Base-by-base conservation (phyloP, 2,888 invertebrate species). In the Himalopsyche tibetana region DNA sequence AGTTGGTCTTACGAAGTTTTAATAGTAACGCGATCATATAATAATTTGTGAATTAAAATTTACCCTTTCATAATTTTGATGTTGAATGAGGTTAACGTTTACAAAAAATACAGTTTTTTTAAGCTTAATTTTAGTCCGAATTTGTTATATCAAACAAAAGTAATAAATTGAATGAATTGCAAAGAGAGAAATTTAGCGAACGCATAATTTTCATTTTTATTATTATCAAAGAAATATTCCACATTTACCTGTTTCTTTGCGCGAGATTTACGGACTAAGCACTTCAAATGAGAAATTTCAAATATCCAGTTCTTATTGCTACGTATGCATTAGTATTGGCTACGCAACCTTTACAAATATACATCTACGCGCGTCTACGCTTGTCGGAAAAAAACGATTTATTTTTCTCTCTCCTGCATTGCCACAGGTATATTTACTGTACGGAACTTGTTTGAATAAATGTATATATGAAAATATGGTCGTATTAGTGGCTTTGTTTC, bases 361-460 rank as follows among this genome's bases (percentile, higher is more conserved):
- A 82, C 82, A 55, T n/a, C 5, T 19, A 82, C 69, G 19, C 42
- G 12, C 51, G 56, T 8, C 55, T 63, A 45, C 83, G 79, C 45
- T 79, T 74, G 83, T n/a, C 51, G 36, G 17, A 51, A 79, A 28
- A 28, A 83, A 83, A 74, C 55, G 79, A 83, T 79, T 38, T 79
- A 79, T 79, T 83, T 83, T 83, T 63, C 5, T 56, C 56, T 56
- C 19, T n/a, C 11, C 63, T 63, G 19, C 4, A 63, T 63, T 63
- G 63, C 19, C 8, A 63, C 63, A 63, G 63, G 63, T 63, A 19
- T 63, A 8, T 19, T 19, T 2, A 28, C 63, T 19, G 63, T 63
- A 5, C 3, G 63, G 8, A 63, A 63, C 19, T 15, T 51, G 51
- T 51, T 51, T 51, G 51, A 51, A 63, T 63, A 8, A 63, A 63